These are phyloP conservation scores for Zootoca vivipara DNA, from an alignment of 2,113 vertebrate genomes.

Conservation along the genomic window DNA sequence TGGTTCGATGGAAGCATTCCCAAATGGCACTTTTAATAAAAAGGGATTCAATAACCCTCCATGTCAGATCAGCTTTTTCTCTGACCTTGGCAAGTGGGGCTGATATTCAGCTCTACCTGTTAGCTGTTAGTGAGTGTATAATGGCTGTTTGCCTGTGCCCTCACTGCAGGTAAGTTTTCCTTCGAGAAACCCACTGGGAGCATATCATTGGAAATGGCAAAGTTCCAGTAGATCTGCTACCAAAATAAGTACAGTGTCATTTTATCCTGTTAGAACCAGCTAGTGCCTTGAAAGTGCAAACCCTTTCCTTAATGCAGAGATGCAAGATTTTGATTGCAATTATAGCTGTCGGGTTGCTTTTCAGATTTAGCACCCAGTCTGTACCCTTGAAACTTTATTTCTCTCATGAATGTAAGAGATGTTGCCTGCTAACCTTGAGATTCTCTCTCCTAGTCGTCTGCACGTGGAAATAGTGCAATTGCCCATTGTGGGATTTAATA, in stretches of 20 bases:
- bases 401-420: constrained; percentile 14
- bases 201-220: constrained; percentile 45
- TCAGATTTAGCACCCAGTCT: not conserved
- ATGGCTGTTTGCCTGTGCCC: constrained; percentile 58
- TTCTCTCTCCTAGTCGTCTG: constrained; percentile 19
- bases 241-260: constrained; percentile 15
- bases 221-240: constrained; percentile 46
- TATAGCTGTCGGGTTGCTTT: not conserved
- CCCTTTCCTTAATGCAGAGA: not conserved
- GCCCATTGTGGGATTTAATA: constrained; percentile 25
- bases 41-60: not conserved
- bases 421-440: constrained; percentile 15
- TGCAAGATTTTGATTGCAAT: not conserved
- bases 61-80: constrained; percentile 58
- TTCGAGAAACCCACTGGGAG: constrained; percentile 51
- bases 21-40: constrained; percentile 33
- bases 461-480: constrained; percentile 31
- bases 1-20: constrained; percentile 44
- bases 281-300: constrained; percentile 26
- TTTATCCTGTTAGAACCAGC: constrained; percentile 12
- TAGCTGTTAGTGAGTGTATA: constrained; percentile 45
- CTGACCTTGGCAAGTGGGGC: constrained; percentile 53
- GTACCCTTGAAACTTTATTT: constrained; percentile 32
- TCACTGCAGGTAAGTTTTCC: constrained; percentile 58
- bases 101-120: constrained; percentile 34